These are phyloP conservation scores for Clarias batrachus DNA, from an alignment of 2,113 vertebrate genomes.

Conservation along the genomic window DNA sequence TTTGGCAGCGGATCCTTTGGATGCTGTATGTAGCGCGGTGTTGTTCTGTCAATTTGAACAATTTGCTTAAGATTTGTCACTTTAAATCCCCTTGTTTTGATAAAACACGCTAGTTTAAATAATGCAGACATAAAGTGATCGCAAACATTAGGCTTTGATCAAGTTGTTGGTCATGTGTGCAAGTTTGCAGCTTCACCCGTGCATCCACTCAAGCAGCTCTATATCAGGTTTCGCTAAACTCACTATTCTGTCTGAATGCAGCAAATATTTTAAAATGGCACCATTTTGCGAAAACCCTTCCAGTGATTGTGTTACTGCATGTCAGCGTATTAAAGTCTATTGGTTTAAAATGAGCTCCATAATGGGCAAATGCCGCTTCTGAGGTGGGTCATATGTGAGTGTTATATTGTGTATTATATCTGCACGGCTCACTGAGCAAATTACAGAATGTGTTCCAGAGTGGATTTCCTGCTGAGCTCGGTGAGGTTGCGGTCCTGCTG, in stretches of 20 bases:
- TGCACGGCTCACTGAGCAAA: not conserved
- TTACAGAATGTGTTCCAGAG: not conserved
- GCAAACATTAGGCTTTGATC: not conserved
- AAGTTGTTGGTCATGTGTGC: not conserved
- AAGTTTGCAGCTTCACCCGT: not conserved
- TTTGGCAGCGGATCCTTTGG: too few species aligned
- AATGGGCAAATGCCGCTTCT: not conserved
- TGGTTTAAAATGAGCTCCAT: conserved; percentile 11
- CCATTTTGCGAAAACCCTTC: not conserved
- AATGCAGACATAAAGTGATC: not conserved
- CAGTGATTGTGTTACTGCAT: not conserved
- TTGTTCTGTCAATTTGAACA: too few species aligned
- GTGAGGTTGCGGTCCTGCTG: not conserved
- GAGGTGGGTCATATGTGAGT: conserved; percentile 4
- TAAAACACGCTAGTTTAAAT: not conserved
- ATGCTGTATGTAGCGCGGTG: too few species aligned
- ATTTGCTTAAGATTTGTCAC: too few species aligned
- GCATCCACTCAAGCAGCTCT: not conserved
- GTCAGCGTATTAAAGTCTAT: not conserved
- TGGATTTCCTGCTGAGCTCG: not conserved
- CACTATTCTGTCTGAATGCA: not conserved
- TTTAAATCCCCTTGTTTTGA: not conserved
- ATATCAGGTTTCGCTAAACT: not conserved
- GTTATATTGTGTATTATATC: not conserved
- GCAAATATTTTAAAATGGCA: not conserved